phyloP scores from a whole-genome alignment of 1,140 invertebrate genomes.

The Cyclina sinensis region DNA sequence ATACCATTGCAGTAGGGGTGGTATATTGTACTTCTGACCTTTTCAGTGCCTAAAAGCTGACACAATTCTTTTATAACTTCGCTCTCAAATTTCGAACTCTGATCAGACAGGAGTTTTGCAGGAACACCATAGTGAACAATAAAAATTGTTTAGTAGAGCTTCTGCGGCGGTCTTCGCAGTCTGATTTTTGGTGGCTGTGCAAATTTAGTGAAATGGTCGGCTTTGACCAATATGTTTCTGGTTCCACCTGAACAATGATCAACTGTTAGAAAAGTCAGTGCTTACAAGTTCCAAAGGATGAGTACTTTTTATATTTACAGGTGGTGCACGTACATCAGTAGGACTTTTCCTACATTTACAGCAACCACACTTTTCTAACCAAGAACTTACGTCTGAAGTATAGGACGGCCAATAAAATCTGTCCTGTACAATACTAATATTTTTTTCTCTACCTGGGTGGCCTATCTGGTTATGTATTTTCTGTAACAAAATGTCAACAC shows the following conservation, averaged over 20 bases:
- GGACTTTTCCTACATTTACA: constrained; percentile 14
- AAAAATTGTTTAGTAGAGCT: neutral
- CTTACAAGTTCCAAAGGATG: neutral
- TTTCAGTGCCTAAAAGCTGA: neutral
- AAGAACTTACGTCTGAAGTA: neutral
- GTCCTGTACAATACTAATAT: neutral
- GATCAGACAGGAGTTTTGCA: neutral
- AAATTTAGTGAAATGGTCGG: neutral
- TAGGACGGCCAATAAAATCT: constrained; percentile 26
- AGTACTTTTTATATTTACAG: too few relatives aligned
- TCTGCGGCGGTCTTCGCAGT: neutral
- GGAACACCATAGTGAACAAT: neutral
- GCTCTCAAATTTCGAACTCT: neutral
- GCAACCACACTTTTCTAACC: neutral
- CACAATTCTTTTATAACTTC: neutral
- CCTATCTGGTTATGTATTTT: too few relatives aligned
- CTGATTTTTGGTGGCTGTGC: neutral
- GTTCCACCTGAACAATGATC: neutral
- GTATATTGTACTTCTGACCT: neutral
- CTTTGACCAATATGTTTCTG: neutral
- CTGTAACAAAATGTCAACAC: too few relatives aligned
- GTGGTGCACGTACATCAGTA: neutral
- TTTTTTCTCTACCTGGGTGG: constrained; percentile 25
- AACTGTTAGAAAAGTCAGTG: neutral
- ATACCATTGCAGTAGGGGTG: neutral